Conservation (phyloP, 2,888 invertebrate species). For the Limnephilus marmoratus region DNA sequence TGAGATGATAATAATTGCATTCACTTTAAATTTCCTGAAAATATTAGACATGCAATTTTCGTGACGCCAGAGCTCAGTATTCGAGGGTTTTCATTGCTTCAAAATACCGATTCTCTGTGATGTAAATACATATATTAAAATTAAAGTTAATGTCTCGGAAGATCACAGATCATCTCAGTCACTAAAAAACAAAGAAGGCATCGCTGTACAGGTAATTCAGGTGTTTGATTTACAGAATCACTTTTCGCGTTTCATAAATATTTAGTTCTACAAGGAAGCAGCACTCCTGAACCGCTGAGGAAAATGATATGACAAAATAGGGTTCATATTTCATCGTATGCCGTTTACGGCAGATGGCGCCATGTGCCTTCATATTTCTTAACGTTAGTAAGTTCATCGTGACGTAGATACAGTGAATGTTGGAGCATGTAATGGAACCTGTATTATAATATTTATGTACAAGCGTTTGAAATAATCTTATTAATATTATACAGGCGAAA, state of each 20-base stretch:
- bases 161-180: background rate
- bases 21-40: too few relatives aligned
- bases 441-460: too few relatives aligned
- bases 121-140: too few relatives aligned
- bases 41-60: too few relatives aligned
- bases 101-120: too few relatives aligned
- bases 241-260: background rate
- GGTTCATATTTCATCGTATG: background rate
- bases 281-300: background rate
- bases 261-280: background rate
- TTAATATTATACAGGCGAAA: too few relatives aligned
- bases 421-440: background rate
- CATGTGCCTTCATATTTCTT: background rate
- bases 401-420: background rate
- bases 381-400: background rate
- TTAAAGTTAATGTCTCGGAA: too few relatives aligned
- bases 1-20: too few relatives aligned
- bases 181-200: background rate
- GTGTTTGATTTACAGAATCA: background rate
- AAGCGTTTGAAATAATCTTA: too few relatives aligned
- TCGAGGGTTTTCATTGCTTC: too few relatives aligned
- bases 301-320: background rate
- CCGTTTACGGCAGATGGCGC: conserved; percentile 7
- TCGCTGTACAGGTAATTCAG: background rate
- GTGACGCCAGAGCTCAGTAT: too few relatives aligned